Base-by-base conservation (phyloP, 2,888 invertebrate species). In the Halocaridina rubra region DNA sequence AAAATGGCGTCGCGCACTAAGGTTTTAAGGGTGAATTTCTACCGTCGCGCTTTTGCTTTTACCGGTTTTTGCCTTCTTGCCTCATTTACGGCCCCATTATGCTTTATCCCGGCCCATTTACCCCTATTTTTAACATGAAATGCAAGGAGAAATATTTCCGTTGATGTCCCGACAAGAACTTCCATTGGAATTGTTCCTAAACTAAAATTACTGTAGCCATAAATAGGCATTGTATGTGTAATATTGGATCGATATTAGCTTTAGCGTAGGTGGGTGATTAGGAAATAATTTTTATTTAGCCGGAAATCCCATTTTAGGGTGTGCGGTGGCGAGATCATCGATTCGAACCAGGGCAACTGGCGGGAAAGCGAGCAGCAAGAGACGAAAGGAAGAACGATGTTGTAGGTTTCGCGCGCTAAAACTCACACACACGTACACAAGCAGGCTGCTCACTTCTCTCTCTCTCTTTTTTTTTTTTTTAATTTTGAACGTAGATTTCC, bases 1-100 rank as follows among this genome's bases (percentile, higher is more conserved):
- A 82, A 82, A 82, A 82, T 82, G 82, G 82, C 82, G 82, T 77
- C 82, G 82, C 77, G 71, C 77, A 59, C 32, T 82, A 59, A 74
- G 64, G 79, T 84, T 84, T 78, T 84, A n/a, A n/a, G 64, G 57
- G 39, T 30, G 39, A 53, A 84, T 84, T 79, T 84, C 67, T 78
- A 71, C 77, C 39, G 71, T 69, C 77, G 77, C 82, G 69, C 61
- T 69, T 29, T 53, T 53, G 53, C 53, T 53, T 19, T 53, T 13
- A 19, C 53, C 19, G 4, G n/a, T 53, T 53, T 3, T 53, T 19
- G 3, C 16, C 53, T n/a, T 53, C 53, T 53, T 53, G 4, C 16
- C 16, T 4, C 19, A 13, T 53, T 13, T 3, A 53, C n/a, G 53
- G 19, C 53, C 19, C n/a, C 19, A 19, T 53, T 10, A 19, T 53